Conservation (phyloP, 2,888 invertebrate species). For the Drosophila tripunctata region DNA sequence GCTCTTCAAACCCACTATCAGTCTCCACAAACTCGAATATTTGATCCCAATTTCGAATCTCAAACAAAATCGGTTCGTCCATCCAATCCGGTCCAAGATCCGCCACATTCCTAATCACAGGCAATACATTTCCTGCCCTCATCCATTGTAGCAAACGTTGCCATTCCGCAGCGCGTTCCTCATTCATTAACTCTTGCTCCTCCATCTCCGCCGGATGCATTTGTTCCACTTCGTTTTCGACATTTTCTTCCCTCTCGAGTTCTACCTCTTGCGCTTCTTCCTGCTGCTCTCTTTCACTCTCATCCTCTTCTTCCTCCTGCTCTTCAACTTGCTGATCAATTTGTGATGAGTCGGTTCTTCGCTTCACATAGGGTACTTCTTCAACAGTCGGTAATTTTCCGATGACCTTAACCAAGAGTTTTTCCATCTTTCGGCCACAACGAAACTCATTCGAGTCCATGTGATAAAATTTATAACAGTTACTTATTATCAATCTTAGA, state of each 20-base stretch:
- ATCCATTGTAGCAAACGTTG: no score
- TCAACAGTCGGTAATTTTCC: neutral
- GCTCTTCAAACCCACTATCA: no score
- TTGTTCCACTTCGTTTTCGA: neutral
- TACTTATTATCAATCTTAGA: conserved; percentile 6
- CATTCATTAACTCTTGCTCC: neutral
- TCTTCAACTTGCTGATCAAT: neutral
- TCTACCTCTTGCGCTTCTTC: neutral
- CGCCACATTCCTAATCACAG: no score
- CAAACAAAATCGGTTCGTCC: no score
- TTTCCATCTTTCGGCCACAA: conserved; percentile 3
- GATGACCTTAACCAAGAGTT: conserved; percentile 1
- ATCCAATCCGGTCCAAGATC: no score
- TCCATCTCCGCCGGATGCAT: neutral
- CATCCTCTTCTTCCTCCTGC: neutral
- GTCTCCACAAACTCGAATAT: no score
- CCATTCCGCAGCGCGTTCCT: no score
- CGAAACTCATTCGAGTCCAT: neutral
- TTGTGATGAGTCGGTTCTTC: no score
- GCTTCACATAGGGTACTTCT: conserved; percentile 2
- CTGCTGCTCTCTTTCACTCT: neutral
- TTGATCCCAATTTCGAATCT: no score
- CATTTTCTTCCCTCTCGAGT: neutral
- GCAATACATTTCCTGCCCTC: no score
- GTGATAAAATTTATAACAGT: conserved; percentile 26